phyloP scores from a whole-genome alignment of 2,113 vertebrate species.

The Petaurus breviceps region DNA sequence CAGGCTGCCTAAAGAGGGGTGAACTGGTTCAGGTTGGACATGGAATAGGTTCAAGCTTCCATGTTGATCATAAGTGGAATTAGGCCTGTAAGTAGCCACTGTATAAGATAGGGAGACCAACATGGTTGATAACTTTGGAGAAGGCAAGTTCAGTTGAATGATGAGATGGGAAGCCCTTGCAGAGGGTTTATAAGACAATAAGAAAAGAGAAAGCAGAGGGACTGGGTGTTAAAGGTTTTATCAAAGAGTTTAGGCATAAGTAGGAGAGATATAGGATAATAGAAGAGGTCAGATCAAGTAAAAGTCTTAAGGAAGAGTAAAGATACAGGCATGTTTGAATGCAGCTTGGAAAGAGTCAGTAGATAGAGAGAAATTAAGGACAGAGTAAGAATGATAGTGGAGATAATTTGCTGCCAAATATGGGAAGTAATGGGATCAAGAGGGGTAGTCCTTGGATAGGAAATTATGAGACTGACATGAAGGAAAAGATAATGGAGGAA shows the following conservation, averaged over 20 bases:
- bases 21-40: not conserved
- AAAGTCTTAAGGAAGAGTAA: not conserved
- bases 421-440: no score
- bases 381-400: no score
- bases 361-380: not conserved
- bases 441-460: no score
- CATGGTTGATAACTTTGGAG: not conserved
- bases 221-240: not conserved
- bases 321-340: not conserved
- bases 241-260: not conserved
- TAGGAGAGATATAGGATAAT: not conserved
- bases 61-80: not conserved
- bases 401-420: no score
- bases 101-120: not conserved
- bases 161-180: not conserved
- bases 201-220: not conserved
- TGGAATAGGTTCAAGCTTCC: not conserved
- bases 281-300: not conserved
- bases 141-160: not conserved
- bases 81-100: not conserved
- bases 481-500: no score
- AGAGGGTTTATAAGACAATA: not conserved
- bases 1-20: not conserved
- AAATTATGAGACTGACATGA: no score
- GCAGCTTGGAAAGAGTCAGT: not conserved